Evolutionary conservation across 2,113 vertebrate genomes (phyloP).

Genomic region (Urocitellus parryii): DNA sequence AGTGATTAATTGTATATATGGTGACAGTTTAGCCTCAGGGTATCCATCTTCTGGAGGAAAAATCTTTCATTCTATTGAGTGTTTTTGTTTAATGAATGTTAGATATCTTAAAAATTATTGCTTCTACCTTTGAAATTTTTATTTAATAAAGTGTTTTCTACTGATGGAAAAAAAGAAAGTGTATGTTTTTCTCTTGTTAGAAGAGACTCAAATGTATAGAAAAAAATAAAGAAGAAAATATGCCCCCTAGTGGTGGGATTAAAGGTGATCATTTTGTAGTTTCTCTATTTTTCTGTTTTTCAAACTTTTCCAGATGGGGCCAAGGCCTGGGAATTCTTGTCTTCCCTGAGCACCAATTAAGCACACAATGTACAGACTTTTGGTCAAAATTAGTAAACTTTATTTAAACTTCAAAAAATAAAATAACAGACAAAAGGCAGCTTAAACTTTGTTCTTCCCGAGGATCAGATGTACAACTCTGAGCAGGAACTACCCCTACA

Average conservation of each 20-base stretch:
- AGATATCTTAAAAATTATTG: no score
- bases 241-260: slow-evolving; percentile 62
- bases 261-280: neutral
- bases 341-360: neutral
- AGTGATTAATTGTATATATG: no score
- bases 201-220: neutral
- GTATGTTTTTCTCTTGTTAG: neutral
- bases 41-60: no score
- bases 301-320: neutral
- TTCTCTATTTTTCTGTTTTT: neutral
- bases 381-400: slow-evolving; percentile 85
- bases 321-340: neutral
- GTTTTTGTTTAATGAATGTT: no score
- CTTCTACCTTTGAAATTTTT: no score
- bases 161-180: no score
- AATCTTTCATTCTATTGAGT: no score
- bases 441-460: slow-evolving; percentile 70
- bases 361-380: neutral
- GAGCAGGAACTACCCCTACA: slow-evolving; percentile 43
- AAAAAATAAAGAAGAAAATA: slow-evolving; percentile 10
- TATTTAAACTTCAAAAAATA: slow-evolving; percentile 84
- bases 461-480: slow-evolving; percentile 26
- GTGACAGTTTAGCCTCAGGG: no score
- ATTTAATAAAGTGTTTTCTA: no score
- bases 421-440: slow-evolving; percentile 81